Base-by-base conservation (phyloP, 1,140 invertebrate genomes). In the Andrena cerasifolii region DNA sequence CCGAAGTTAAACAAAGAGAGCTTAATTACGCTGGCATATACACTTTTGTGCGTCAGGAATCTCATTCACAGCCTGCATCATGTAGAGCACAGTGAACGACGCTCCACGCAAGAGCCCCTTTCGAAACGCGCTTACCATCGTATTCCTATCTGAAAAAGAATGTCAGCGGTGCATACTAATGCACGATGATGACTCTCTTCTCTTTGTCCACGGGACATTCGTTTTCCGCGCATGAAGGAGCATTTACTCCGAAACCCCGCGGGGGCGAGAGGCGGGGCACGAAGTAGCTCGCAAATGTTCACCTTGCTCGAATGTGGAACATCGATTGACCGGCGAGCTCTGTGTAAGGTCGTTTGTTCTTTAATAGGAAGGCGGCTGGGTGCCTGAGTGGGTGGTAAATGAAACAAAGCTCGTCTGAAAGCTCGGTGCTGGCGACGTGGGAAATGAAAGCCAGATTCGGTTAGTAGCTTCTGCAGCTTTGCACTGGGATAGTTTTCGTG, bases 291-390 rank as follows among this genome's bases (percentile, higher is more conserved):
- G 56, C 70, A 40, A 75, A 71, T 40, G 47, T 70, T 79, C 59
- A 73, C 51, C 56, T 84, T 74, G 80, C 56, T 78, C 62, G 75
- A 70, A 82, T 78, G 51, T 74, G 76, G 65, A 76, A 56, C 76
- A 84, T 83, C 80, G 82, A 84, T 84, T 83, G 77, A 74, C 77
- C 56, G 68, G 70, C 65, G 70, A 79, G 51, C 68, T 65, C 47
- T 79, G 70, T 72, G 45, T 51, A 77, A 83, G 76, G 71, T 79
- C 82, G 75, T 84, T 83, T 75, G 62, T 80, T 72, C 71, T 81
- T 71, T 78, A 75, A 77, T 66, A 78, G 65, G 61, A 83, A 77
- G 43, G 28, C 45, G 67, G 28, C 45, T 62, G 16, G 33, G n/a
- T 16, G 62, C n/a, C 21, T 16, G 43, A 56, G 43, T 16, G 45